phyloP scores from a whole-genome alignment of 2,113 vertebrate genomes.

The Dromiciops gliroides region DNA sequence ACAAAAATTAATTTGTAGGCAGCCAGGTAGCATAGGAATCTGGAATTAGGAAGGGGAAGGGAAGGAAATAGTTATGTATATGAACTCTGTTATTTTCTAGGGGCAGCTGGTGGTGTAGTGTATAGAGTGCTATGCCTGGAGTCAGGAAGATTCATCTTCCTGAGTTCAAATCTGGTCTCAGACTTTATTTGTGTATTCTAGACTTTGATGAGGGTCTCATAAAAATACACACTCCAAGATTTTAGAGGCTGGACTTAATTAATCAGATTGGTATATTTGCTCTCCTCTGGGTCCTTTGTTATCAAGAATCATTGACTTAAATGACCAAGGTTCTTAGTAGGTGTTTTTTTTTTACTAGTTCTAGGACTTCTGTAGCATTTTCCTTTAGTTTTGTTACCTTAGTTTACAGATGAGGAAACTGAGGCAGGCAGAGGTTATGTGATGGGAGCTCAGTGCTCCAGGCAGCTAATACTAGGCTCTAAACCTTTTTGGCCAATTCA shows the following conservation, averaged over 20 bases:
- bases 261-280: background rate
- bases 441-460: background rate
- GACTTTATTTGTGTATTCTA: background rate
- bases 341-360: too few species aligned
- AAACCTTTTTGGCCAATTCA: background rate
- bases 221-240: rapidly evolving
- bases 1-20: too few species aligned
- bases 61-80: too few species aligned
- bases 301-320: background rate
- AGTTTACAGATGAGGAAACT: background rate
- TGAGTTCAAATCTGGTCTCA: background rate
- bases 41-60: too few species aligned
- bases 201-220: background rate
- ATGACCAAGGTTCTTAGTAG: background rate
- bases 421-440: background rate
- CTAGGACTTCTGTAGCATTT: background rate
- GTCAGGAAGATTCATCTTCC: background rate
- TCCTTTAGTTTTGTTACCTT: background rate
- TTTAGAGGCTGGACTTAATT: background rate
- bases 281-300: background rate
- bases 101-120: too few species aligned
- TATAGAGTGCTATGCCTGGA: too few species aligned
- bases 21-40: too few species aligned
- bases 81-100: too few species aligned
- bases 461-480: background rate